Evolutionary conservation across 2,113 vertebrate genomes (phyloP).

Genomic region (Carollia perspicillata): DNA sequence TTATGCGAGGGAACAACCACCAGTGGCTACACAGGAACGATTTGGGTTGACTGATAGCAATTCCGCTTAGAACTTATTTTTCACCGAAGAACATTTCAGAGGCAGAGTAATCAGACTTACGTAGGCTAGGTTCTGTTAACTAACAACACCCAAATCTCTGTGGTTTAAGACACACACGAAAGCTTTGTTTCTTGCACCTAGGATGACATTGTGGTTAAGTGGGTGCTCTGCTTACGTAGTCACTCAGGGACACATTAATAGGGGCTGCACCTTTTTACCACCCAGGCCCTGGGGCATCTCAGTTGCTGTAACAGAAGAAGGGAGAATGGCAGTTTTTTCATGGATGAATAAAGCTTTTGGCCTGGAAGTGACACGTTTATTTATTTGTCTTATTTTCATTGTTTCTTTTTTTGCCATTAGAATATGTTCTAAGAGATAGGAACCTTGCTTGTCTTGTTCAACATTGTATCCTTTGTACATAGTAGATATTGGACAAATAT

Average conservation of each 20-base stretch:
- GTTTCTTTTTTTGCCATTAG: neutral
- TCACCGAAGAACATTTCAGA: neutral
- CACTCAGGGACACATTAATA: neutral
- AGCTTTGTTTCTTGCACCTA: neutral
- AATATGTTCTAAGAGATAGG: neutral
- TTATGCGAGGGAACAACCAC: neutral
- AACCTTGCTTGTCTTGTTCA: neutral
- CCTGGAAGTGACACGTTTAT: neutral
- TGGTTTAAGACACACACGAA: neutral
- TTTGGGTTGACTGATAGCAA: neutral
- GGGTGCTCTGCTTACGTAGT: neutral
- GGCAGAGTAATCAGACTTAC: neutral
- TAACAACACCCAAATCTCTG: neutral
- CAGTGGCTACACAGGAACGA: neutral
- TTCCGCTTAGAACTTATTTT: conserved; percentile 38
- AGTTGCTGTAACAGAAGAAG: neutral
- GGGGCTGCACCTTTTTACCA: neutral
- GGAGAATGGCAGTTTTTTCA: neutral
- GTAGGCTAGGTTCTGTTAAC: neutral
- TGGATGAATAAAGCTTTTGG: neutral
- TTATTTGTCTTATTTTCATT: neutral
- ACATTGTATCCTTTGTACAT: neutral
- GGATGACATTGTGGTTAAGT: neutral
- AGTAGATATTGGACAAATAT: neutral
- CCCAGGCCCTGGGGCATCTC: neutral